Evolutionary conservation across 2,113 vertebrate genomes (phyloP).

Genomic region (Scartelaos histophorus): DNA sequence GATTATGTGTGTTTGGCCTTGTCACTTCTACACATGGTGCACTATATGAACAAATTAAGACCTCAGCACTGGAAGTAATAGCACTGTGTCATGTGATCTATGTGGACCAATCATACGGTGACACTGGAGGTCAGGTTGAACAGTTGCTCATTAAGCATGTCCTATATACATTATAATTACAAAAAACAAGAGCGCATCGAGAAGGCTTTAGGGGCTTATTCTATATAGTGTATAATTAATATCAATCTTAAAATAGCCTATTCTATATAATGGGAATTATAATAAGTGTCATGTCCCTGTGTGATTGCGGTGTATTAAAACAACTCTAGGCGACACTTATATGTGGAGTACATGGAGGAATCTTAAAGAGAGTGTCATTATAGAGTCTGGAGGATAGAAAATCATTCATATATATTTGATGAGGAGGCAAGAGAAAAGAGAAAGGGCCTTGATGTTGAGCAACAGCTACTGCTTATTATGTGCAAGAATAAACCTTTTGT

Average conservation of each 20-base stretch:
- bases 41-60: background rate
- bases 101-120: background rate
- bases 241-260: background rate
- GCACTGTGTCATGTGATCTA: background rate
- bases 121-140: background rate
- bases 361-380: constrained; percentile 36
- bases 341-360: background rate
- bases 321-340: constrained; percentile 3
- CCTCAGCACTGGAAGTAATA: background rate
- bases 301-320: constrained; percentile 17
- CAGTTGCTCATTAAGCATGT: constrained; percentile 5
- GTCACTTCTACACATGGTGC: background rate
- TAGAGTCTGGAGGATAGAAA: constrained; percentile 27
- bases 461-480: constrained; percentile 28
- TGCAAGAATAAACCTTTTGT: constrained; percentile 5
- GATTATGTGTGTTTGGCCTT: background rate
- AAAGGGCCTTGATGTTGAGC: constrained; percentile 27
- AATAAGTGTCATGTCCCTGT: constrained; percentile 15
- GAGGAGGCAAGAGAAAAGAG: too few relatives aligned
- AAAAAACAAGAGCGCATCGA: constrained; percentile 17
- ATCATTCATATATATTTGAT: constrained; percentile 33
- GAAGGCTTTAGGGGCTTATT: constrained; percentile 19
- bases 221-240: constrained; percentile 33
- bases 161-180: constrained; percentile 19
- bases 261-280: constrained; percentile 14